phyloP scores from a whole-genome alignment of 2,113 vertebrate species.

The Sinocyclocheilus rhinocerous region DNA sequence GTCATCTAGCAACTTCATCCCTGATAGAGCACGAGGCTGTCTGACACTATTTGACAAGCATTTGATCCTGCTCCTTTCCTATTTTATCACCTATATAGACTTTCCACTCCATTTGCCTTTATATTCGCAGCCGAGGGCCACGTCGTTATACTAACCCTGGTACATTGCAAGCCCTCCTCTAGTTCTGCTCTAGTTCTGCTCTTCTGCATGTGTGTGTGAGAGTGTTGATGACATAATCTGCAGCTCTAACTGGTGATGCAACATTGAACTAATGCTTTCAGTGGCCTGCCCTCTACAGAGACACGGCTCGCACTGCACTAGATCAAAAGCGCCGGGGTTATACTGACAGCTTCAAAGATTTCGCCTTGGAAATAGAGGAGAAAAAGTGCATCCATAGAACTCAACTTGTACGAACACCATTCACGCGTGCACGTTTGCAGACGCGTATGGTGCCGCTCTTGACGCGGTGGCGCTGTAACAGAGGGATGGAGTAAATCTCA shows the following conservation, averaged over 20 bases:
- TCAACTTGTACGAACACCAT: constrained; percentile 16
- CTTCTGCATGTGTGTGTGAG: neutral
- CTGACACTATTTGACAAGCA: constrained; percentile 42
- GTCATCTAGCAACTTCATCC: constrained; percentile 27
- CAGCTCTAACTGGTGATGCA: constrained; percentile 82
- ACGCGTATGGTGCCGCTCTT: neutral
- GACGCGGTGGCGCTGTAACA: neutral
- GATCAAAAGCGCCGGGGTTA: constrained; percentile 69
- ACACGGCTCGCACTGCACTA: constrained; percentile 70
- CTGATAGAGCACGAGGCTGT: constrained; percentile 41
- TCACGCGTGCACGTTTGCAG: neutral
- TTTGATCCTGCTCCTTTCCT: constrained; percentile 21
- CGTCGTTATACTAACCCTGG: neutral
- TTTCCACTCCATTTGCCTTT: constrained; percentile 27
- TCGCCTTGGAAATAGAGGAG: constrained; percentile 1
- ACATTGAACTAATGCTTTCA: constrained; percentile 78
- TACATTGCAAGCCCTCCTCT: constrained; percentile 8
- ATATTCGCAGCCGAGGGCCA: constrained; percentile 24
- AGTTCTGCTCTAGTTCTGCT: constrained; percentile 13
- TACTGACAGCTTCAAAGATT: constrained; percentile 54
- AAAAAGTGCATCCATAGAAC: constrained; percentile 19
- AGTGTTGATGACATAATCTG: constrained; percentile 75
- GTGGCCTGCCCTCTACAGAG: constrained; percentile 76
- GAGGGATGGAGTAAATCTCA: neutral
- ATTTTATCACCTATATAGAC: constrained; percentile 32